Conservation (phyloP, 2,113 vertebrate genomes). For the Clinocottus analis region DNA sequence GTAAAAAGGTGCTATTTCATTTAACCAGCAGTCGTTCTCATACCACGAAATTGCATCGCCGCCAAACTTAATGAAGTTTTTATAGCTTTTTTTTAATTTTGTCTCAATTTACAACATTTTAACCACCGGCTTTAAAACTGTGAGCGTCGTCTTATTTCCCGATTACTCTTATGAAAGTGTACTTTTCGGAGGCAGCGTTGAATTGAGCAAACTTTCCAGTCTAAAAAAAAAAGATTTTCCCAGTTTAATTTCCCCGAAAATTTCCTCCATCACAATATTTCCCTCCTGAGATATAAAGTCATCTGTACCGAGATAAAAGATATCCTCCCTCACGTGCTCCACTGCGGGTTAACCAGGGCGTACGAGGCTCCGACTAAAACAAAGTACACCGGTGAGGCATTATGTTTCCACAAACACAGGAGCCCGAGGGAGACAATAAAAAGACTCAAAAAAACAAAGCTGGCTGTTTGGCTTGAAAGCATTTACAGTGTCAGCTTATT, state of each 20-base stretch:
- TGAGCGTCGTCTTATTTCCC: background rate
- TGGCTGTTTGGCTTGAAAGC: conserved; percentile 4
- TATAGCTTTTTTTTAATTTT: background rate
- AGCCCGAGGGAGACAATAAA: background rate
- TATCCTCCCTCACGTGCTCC: background rate
- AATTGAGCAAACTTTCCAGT: background rate
- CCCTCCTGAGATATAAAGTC: background rate
- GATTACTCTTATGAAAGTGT: no score
- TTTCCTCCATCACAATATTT: background rate
- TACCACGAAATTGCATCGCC: background rate
- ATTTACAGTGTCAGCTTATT: conserved; percentile 38
- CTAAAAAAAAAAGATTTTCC: background rate
- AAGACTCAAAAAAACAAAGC: background rate
- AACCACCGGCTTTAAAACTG: background rate
- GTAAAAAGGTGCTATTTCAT: background rate
- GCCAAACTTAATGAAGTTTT: background rate
- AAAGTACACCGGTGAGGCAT: background rate
- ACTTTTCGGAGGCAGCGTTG: no score
- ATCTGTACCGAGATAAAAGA: background rate
- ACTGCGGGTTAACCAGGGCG: background rate
- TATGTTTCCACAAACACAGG: background rate
- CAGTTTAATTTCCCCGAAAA: background rate
- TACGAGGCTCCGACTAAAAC: background rate
- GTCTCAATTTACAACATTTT: background rate
- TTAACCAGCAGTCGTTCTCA: background rate